Evolutionary conservation across 2,797 vertebrate genomes (phyloP), one percentile per base, ranked within the genome.

Genomic region (Monodelphis domestica): DNA sequence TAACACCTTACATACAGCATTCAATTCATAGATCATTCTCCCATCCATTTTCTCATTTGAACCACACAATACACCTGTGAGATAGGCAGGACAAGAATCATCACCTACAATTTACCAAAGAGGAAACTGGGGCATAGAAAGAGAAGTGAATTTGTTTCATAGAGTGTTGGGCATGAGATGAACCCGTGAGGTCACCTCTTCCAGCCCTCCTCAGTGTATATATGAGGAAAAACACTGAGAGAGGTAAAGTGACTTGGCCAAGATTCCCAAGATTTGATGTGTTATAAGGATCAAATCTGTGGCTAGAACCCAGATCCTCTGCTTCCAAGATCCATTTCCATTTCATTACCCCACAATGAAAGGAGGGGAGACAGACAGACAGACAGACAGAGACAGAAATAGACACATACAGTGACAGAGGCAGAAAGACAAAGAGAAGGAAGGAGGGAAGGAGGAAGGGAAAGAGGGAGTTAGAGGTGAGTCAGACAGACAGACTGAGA

Each of bases 401-500:
- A n/a, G n/a, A n/a, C n/a, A n/a, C n/a, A n/a, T n/a, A n/a, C n/a
- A n/a, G n/a, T n/a, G n/a, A 3, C 1, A 1, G 0, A 5, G 5
- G 4, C 0, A 0, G 7, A 0, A 0, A 0, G 12, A 2, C n/a
- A n/a, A n/a, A n/a, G n/a, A 21, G 1, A 59, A 26, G 12, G 63
- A 30, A 0, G 50, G 52, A 3, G 70, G 45, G 17, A 12, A n/a
- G 28, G 11, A 3, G 12, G 30, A 9, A 24, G 5, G 24, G 2
- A 1, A 4, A 12, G 30, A 28, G 26, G 0, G 26, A 45, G 11
- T 9, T 10, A 9, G 51, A 4, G 4, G 38, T 45, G 2, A 6
- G 12, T 5, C 2, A 12, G 0, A 1, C 12, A 17, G 0, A 3
- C 3, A 1, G 0, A 5, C 5, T 4, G 0, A 0, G 12, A 0